Base-by-base conservation (phyloP, 2,113 vertebrate species). In the Cheilinus undulatus region DNA sequence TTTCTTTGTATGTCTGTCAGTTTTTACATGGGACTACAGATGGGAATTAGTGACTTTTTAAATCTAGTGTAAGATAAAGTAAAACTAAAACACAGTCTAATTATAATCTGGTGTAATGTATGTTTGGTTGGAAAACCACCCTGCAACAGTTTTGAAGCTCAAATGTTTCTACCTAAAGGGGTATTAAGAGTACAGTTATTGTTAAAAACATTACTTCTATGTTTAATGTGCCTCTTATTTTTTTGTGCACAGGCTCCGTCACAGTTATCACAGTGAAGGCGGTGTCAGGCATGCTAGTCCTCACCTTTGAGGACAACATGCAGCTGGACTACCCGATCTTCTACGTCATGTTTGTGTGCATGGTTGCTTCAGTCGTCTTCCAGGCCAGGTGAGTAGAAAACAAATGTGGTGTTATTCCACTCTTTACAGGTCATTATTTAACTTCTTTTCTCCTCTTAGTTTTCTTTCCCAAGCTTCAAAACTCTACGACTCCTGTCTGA, bases 251-350 rank as follows among this genome's bases (percentile, higher is more conserved):
- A 99, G 98, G 96, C 64, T 97, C 98, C 0, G 93, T 97, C 91
- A 98, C 96, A 0, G 96, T 94, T 42, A 95, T 99, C 64, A 94
- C 97, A 0, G 97, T 97, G 84, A 99, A 99, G 85, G 98, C 97
- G 0, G 95, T 98, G 76, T 95, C 97, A 0, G 95, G 96, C 23
- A 99, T 99, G 97, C 66, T 98, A 0, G 80, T 96, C 9, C 92
- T 99, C 57, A 96, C 95, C 3, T 81, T 96, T 6, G 93, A 94
- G 75, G 97, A 95, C 2, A 83, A 61, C 69, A 82, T 98, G 72
- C 98, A 99, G 86, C 93, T 99, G 0, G 72, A 93, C 81, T 96
- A 96, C 64, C 97, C 97, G 0, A 98, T 99, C 80, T 99, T 99
- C 90, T 97, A 95, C 4, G 94, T 98, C 87, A 96, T 99, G 98